Percentiles rank a stretch among this genome's conserved stretches.
Conservation (phyloP, 1,140 invertebrate genomes). For the Schmidtea mediterranea region DNA sequence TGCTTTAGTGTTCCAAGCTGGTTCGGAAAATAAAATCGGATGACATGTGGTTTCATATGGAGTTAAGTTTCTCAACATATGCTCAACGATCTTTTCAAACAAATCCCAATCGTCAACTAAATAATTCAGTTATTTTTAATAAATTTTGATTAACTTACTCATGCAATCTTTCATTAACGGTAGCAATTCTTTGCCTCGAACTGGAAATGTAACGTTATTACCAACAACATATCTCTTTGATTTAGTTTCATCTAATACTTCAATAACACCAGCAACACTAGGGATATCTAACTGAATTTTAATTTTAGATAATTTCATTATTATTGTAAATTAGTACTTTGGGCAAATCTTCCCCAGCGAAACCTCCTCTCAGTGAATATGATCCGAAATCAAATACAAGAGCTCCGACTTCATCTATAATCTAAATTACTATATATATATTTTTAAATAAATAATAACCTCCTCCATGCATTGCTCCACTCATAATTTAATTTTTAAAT, state of each 20-base stretch:
- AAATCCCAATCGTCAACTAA: conserved; percentile 72
- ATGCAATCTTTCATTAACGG: conserved; percentile 73
- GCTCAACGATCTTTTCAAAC: conserved; percentile 66
- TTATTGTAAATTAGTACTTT: conserved; percentile 19
- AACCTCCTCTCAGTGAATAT: conserved; percentile 53
- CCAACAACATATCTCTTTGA: conserved; percentile 12
- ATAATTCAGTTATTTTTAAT: background rate
- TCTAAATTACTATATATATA: conserved; percentile 6
- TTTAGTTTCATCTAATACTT: background rate
- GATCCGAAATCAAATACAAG: conserved; percentile 83
- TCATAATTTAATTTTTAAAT: conserved; percentile 8
- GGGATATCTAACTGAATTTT: too few relatives aligned
- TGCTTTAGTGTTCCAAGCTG: conserved; percentile 57
- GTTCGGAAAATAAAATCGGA: conserved; percentile 70
- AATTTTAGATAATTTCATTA: too few relatives aligned
- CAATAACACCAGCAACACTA: too few relatives aligned
- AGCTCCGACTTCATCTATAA: conserved; percentile 72
- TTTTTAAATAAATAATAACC: conserved; percentile 10
- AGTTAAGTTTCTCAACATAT: conserved; percentile 54
- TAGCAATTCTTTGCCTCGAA: conserved; percentile 50
- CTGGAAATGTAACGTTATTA: conserved; percentile 53
- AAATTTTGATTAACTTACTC: conserved; percentile 26
- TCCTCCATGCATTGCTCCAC: conserved; percentile 22
- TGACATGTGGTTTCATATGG: conserved; percentile 54
- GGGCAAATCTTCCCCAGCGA: conserved; percentile 66